Base-by-base conservation (phyloP, 2,113 vertebrate species). In the Atlantisia rogersi region DNA sequence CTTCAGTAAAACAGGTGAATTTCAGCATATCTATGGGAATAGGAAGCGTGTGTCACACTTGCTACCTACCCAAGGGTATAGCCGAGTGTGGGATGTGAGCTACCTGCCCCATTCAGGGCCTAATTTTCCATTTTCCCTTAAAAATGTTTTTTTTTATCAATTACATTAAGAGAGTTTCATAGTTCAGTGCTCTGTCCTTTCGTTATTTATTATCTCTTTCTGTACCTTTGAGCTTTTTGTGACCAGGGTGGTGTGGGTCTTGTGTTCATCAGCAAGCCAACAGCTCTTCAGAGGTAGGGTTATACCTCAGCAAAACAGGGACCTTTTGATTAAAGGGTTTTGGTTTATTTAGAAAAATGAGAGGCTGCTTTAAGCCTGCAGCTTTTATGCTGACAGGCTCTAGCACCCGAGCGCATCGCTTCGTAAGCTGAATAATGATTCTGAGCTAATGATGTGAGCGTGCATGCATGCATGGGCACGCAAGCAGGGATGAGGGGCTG, bases 321-420 rank as follows among this genome's bases (percentile, higher is more conserved):
- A 35, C 8, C 11, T 55, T 69, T 14, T 6, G 22, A 18, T 56
- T 74, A 31, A 55, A 91, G 58, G 13, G 11, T 48, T 42, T 1
- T 35, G 9, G 2, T 10, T 86, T 62, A 85, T 85, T 76, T 88
- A 74, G 75, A 56, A 82, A 79, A 88, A 63, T 8, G 26, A 74
- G 69, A 69, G 82, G 88, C 75, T 86, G 70, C 32, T 92, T 86
- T 48, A 80, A 95, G 40, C 59, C 76, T 17, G 42, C n/a, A 55
- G 69, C 64, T 92, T 89, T 81, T 50, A 10, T 82, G 70, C 42
- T 86, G 91, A 48, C 80, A 71, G 62, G 53, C 75, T 74, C 19
- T 31, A 85, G 58, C 53, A 60, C 21, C 60, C 2, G 15, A 55
- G 62, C 12, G 65, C 70, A 55, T 44, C 77, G 1, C 86, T 81